Evolutionary conservation across 1,140 invertebrate species (phyloP).

Genomic region (Gryon sp.): DNA sequence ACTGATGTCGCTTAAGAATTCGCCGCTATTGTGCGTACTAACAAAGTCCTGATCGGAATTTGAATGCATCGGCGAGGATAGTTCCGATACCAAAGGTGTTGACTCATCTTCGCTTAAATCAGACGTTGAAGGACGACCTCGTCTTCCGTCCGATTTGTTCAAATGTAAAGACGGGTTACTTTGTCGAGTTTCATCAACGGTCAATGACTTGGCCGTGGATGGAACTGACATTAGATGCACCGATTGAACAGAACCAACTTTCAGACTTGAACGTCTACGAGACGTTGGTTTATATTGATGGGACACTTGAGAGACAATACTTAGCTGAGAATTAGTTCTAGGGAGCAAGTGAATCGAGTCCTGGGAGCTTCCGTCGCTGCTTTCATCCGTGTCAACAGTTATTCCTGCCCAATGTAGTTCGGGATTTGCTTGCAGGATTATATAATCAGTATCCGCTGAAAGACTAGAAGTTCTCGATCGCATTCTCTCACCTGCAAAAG

Average conservation of each 20-base stretch:
- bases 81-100: slow-evolving; percentile 81
- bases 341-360: slow-evolving; percentile 72
- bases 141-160: slow-evolving; percentile 68
- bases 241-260: slow-evolving; percentile 59
- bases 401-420: slow-evolving; percentile 80
- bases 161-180: background rate
- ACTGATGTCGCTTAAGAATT: slow-evolving; percentile 65
- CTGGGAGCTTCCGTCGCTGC: slow-evolving; percentile 69
- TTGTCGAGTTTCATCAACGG: background rate
- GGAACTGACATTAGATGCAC: slow-evolving; percentile 46
- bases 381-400: slow-evolving; percentile 64
- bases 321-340: slow-evolving; percentile 75
- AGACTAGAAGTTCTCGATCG: slow-evolving; percentile 63
- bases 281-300: slow-evolving; percentile 50
- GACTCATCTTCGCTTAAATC: slow-evolving; percentile 82
- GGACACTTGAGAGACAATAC: slow-evolving; percentile 68
- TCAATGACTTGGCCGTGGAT: slow-evolving; percentile 9
- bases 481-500: slow-evolving; percentile 63
- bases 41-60: slow-evolving; percentile 61
- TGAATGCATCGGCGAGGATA: slow-evolving; percentile 74
- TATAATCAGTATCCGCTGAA: slow-evolving; percentile 79
- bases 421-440: slow-evolving; percentile 80
- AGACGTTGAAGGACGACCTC: slow-evolving; percentile 75
- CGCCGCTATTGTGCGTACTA: slow-evolving; percentile 48
- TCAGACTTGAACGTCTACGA: slow-evolving; percentile 16